Evolutionary conservation across 2,888 invertebrate genomes (phyloP), one percentile per base, ranked within the genome.

Genomic region (Pristionchus entomophagus): DNA sequence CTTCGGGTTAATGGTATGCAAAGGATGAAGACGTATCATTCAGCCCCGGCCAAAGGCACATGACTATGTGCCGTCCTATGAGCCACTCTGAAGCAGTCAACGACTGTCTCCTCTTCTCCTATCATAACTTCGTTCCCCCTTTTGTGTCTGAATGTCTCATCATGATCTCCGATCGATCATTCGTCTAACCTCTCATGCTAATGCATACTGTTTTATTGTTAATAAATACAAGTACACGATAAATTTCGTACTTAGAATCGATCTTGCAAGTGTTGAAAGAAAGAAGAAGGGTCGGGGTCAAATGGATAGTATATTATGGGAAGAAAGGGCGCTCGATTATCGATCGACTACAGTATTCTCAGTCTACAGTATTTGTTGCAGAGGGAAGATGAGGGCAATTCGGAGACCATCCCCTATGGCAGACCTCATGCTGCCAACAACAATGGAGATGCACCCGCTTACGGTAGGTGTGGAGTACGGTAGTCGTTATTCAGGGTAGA

Each of bases 341-440:
- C 19, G 65, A 69, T 35, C 10, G 32, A 65, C 65, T 65, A 32
- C 32, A 1, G 38, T 22, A 69, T 19, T 8, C 59, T 14, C 29
- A 26, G 59, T 29, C 3, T 35, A 65, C 19, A 35, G 14, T 19
- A 65, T 65, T 65, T 32, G 35, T 65, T 80, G 22, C 49, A 80
- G 78, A 51, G 22, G 32, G 78, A 80, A 29, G 69, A 17, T 1
- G 69, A 29, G 45, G 49, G 14, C 53, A 51, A 17, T n/a, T 65
- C 83, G 8, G 83, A 84, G 65, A 35, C 83, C 45, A 65, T 84
- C 49, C 83, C 83, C 22, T 84, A 84, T 41, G 83, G 83, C 17
- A 8, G 45, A 12, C 65, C 62, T n/a, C 56, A 56, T 59, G n/a
- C 82, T 6, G 59, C 73, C 14, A 45, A 45, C 14, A 45, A 45